These are phyloP conservation scores for Elgaria multicarinata DNA, from an alignment of 2,113 vertebrate genomes.

Conservation along the genomic window DNA sequence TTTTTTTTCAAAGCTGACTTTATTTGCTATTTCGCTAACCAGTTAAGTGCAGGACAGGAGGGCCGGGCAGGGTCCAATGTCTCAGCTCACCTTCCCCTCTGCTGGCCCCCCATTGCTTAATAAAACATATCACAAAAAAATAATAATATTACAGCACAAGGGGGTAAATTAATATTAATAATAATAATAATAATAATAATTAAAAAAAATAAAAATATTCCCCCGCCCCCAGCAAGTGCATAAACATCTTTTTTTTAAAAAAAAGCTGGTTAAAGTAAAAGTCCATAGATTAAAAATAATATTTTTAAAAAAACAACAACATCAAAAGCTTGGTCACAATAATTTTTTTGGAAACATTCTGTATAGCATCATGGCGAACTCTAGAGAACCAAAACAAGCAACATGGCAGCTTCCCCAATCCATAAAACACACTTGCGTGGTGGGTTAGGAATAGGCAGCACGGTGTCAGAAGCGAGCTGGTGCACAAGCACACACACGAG, in stretches of 20 bases:
- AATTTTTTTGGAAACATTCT: background rate
- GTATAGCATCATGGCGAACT: background rate
- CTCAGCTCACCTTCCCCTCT: background rate
- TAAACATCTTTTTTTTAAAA: background rate
- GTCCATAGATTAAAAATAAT: slow-evolving; percentile 20
- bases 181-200: slow-evolving; percentile 27
- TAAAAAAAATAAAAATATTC: slow-evolving; percentile 28
- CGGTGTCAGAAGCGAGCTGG: background rate
- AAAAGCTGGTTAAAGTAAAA: slow-evolving; percentile 37
- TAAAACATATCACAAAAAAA: slow-evolving; percentile 24
- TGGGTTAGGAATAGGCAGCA: background rate
- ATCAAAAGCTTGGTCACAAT: slow-evolving; percentile 31
- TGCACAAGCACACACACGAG: background rate
- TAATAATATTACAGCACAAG: slow-evolving; percentile 26
- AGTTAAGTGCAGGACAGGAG: slow-evolving; percentile 11
- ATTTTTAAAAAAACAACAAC: slow-evolving; percentile 7
- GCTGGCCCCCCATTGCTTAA: background rate
- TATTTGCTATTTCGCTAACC: slow-evolving; percentile 37
- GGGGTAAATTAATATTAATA: background rate
- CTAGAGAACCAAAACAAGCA: background rate
- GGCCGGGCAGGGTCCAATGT: background rate
- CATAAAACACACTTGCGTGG: background rate
- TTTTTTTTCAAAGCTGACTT: slow-evolving; percentile 37
- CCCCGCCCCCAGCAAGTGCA: slow-evolving; percentile 23
- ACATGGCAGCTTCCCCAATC: background rate